Evolutionary conservation across 2,797 vertebrate species (phyloP).

Genomic region (Alca torda): DNA sequence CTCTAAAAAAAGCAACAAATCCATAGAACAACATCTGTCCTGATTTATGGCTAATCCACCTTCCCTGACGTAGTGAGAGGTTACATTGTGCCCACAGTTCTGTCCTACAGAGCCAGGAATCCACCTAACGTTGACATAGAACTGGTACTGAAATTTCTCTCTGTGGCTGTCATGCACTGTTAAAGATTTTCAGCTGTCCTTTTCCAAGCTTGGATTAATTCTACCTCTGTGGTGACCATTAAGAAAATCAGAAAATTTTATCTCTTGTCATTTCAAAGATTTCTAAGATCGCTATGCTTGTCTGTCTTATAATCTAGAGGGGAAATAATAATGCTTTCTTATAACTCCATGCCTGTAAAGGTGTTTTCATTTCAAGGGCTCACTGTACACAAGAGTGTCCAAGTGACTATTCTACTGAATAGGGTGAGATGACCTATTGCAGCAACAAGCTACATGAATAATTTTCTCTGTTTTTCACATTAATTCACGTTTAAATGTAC

Average conservation of each 20-base stretch:
- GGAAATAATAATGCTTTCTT: neutral
- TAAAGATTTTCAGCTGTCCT: neutral
- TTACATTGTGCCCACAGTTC: neutral
- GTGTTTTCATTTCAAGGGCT: neutral
- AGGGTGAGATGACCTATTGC: neutral
- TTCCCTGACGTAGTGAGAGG: neutral
- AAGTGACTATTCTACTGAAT: neutral
- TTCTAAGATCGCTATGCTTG: neutral
- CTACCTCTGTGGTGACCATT: neutral
- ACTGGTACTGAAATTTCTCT: neutral
- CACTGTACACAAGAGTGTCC: neutral
- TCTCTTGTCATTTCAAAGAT: neutral
- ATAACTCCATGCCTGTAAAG: neutral
- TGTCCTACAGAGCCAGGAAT: neutral
- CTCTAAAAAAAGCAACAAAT: neutral
- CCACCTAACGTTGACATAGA: neutral
- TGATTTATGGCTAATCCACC: neutral
- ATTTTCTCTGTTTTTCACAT: neutral
- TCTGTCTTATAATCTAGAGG: neutral
- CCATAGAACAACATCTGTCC: neutral
- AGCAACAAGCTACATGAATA: neutral
- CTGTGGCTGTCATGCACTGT: neutral
- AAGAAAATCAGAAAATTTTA: neutral
- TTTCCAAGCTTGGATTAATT: neutral
- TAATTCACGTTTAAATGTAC: neutral